These are phyloP conservation scores for Sus cebifrons DNA, from an alignment of 2,797 vertebrate species.

Conservation along the genomic window DNA sequence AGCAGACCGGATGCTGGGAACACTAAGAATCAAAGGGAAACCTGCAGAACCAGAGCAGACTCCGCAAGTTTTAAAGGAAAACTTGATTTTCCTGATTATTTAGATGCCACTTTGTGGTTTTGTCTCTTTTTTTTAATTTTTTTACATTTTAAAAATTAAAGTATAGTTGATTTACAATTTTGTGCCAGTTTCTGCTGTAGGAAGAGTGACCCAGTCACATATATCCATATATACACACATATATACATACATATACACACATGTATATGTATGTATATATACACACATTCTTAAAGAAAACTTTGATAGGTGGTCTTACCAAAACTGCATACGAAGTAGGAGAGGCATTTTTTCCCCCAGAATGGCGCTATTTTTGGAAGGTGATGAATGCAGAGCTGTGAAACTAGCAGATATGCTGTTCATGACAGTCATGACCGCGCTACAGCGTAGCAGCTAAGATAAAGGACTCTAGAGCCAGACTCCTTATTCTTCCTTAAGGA, in stretches of 20 bases:
- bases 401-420: not conserved
- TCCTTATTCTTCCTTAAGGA: not conserved
- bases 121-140: no score
- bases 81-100: no score
- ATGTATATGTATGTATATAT: no score
- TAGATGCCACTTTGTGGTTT: no score
- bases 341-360: not conserved
- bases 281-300: not conserved
- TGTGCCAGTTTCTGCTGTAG: no score
- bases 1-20: not conserved
- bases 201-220: no score
- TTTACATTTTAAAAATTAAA: no score
- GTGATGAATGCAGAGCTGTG: not conserved
- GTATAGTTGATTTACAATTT: no score
- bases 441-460: not conserved
- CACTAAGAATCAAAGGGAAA: not conserved
- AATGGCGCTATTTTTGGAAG: not conserved
- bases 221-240: no score
- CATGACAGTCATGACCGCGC: not conserved
- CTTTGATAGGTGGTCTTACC: not conserved
- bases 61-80: not conserved
- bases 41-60: constrained; percentile 11
- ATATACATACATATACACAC: no score
- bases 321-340: not conserved
- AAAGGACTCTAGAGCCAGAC: not conserved